These are phyloP conservation scores for Pao palembangensis DNA, from an alignment of 2,113 vertebrate genomes.

Conservation along the genomic window DNA sequence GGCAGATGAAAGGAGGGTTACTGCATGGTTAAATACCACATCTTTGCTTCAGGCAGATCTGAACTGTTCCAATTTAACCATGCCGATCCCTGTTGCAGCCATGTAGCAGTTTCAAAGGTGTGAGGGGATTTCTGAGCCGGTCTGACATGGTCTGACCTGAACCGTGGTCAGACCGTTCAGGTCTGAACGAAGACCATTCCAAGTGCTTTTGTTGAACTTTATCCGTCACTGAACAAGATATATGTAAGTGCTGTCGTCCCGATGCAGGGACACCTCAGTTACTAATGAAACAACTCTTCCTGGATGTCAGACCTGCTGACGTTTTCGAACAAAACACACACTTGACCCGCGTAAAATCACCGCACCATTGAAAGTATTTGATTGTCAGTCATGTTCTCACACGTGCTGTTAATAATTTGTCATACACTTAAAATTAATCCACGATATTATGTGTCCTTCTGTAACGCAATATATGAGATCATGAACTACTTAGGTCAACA, in stretches of 20 bases:
- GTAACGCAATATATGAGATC: conserved; percentile 49
- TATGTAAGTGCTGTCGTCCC: conserved; percentile 35
- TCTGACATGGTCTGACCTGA: background rate
- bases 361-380: conserved; percentile 37
- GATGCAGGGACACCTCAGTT: conserved; percentile 19
- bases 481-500: background rate
- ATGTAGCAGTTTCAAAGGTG: background rate
- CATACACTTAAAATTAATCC: conserved; percentile 49
- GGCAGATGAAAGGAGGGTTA: no score
- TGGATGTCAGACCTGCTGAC: conserved; percentile 37
- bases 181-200: no score
- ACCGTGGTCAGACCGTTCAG: no score
- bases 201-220: background rate
- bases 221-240: conserved; percentile 26
- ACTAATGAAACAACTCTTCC: conserved; percentile 32
- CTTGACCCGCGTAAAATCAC: conserved; percentile 15
- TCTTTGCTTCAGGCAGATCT: no score
- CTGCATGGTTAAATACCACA: no score
- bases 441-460: conserved; percentile 52
- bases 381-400: conserved; percentile 44
- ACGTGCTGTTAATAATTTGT: conserved; percentile 43
- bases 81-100: no score
- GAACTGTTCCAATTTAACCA: no score
- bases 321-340: conserved; percentile 41
- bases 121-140: background rate